Evolutionary conservation across 2,888 invertebrate genomes (phyloP), one percentile per base, ranked within the genome.

Genomic region (Acanthosoma haemorrhoidale): DNA sequence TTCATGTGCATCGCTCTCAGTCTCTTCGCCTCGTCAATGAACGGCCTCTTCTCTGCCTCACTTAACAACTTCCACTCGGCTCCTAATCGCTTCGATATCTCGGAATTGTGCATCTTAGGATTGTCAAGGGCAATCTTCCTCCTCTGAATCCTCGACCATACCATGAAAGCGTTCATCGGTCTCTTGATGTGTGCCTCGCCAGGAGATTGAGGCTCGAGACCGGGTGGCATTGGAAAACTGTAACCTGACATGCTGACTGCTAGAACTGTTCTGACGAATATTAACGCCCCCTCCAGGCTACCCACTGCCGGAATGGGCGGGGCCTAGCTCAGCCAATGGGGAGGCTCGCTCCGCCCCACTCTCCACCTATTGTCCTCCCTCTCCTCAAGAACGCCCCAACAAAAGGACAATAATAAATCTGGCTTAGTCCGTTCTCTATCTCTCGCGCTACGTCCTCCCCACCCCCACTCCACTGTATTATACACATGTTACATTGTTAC

Each of bases 81-180:
- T 0, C 96, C 96, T 57, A 96, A 83, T 13, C 93, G 84, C 79
- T 96, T 96, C 21, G 92, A 93, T 74, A 96, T 96, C 79, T 92
- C 91, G 0, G 90, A 90, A 77, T 92, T 92, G 80, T 92, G 92
- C 92, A 92, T 91, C 80, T 91, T 96, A 76, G 96, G 96, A 79
- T 96, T 95, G 76, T 96, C 94, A 81, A 92, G 87, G 1, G 96
- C 94, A 78, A 96, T 96, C 81, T 94, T 93, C 68, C 94, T 86
- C 15, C 96, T 83, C 80, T 96, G 94, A 41, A 94, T 89, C 43
- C 95, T 83, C 4, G 95, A 94, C 96, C 96, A 96, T 32, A 93
- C 96, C 95, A 96, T 96, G 82, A 96, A 96, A 0, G 96, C 96
- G 82, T 96, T 96, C 96, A 97, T 96, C 2, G 96, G 96, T 18